Conservation (phyloP, 1,140 invertebrate genomes). For the Formica exsecta region DNA sequence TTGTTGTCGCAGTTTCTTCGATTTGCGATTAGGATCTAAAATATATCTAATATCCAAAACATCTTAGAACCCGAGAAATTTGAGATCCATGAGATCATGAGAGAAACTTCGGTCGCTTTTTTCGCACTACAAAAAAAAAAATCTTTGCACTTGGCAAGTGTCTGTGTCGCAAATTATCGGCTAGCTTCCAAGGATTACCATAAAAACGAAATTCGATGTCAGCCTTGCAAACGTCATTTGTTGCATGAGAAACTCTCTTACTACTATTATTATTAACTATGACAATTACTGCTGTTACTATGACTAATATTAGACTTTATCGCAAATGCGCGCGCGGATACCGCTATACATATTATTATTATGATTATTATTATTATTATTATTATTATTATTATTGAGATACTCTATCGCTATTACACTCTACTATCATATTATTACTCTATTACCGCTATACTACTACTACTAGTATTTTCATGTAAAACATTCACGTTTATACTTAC, state of each 20-base stretch:
- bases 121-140: constrained; percentile 13
- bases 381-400: constrained; percentile 33
- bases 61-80: background rate
- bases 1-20: background rate
- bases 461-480: constrained; percentile 62
- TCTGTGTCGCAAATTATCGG: constrained; percentile 29
- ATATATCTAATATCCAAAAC: background rate
- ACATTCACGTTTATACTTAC: constrained; percentile 70
- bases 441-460: constrained; percentile 55
- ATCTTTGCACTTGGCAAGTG: constrained; percentile 28
- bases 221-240: constrained; percentile 41
- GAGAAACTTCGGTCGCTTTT: constrained; percentile 8
- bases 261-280: constrained; percentile 59
- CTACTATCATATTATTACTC: background rate
- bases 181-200: constrained; percentile 49
- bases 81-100: background rate
- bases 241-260: constrained; percentile 70
- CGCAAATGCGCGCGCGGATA: background rate
- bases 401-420: no score
- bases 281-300: constrained; percentile 41
- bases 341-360: constrained; percentile 27
- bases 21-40: constrained; percentile 1
- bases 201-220: background rate
- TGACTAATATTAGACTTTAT: constrained; percentile 59
- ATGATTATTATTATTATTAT: constrained; percentile 45